A percentile compares a stretch with the other conserved stretches of the same genome.
Evolutionary conservation across 2,113 vertebrate species (phyloP).

Genomic region (Protobothrops flavoviridis): DNA sequence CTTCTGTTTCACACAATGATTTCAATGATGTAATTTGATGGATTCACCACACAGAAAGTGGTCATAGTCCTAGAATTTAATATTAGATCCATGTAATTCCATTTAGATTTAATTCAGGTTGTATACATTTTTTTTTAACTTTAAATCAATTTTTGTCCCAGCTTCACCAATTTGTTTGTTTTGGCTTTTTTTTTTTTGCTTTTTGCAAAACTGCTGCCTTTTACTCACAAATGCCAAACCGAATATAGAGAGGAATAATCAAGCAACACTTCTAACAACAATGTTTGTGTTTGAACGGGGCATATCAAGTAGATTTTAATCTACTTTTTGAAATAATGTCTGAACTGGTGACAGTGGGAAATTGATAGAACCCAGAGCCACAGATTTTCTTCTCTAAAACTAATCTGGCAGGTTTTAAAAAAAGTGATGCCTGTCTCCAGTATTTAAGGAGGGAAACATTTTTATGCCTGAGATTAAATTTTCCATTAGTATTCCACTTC

Average conservation of each 20-base stretch:
- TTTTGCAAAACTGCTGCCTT: not conserved
- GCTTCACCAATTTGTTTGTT: not conserved
- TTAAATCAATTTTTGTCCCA: not conserved
- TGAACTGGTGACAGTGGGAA: conserved; percentile 32
- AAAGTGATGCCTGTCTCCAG: conserved; percentile 37
- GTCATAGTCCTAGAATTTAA: not conserved
- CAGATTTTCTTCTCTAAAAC: conserved; percentile 29
- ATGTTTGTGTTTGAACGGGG: conserved; percentile 9
- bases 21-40: not conserved
- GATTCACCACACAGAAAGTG: not conserved
- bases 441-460: conserved; percentile 10
- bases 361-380: conserved; percentile 9
- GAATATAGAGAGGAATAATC: not conserved
- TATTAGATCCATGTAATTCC: not conserved
- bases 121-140: not conserved
- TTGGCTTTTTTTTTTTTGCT: not conserved
- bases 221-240: not conserved
- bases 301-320: too few relatives aligned
- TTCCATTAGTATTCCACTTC: conserved; percentile 66
- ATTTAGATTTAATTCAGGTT: not conserved
- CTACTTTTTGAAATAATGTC: conserved; percentile 15
- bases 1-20: not conserved
- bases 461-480: conserved; percentile 60
- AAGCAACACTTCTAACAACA: not conserved
- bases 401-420: conserved; percentile 54